Evolutionary conservation across 2,888 invertebrate species (phyloP), one percentile per base, ranked within the genome.

Genomic region (Hirtodrosophila confusa): DNA sequence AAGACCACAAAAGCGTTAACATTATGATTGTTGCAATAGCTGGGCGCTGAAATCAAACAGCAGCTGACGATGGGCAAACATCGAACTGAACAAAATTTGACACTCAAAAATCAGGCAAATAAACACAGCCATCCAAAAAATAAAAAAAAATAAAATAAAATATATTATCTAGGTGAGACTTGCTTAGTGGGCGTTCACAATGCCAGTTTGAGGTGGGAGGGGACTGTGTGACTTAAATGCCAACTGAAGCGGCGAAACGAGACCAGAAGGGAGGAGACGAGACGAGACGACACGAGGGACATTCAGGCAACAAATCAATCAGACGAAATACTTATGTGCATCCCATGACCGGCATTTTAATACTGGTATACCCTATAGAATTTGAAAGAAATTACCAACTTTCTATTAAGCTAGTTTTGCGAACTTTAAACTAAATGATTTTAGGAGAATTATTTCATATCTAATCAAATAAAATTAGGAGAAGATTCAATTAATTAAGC

Each of bases 301-400:
- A 31, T 0, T 1, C 43, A 33, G 44, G 57, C 85, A 63, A 75
- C 80, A 85, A 85, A 83, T 83, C 83, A 85, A 83, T 83, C 83
- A 78, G 44, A 47, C 65, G 12, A 72, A 77, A 75, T 66, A 27
- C 27, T 5, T 27, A 71, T 57, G 54, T 53, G 48, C 45, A 49
- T 55, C 62, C 27, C 79, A 69, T 79, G 86, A 69, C 68, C 64
- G 66, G 86, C 80, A 83, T 83, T 72, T 85, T 45, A 76, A 78
- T 55, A 45, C 40, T 23, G 36, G 36, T 10, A 48, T 62, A 53
- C 49, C 17, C 70, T 67, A 45, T 12, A 11, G 1, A 7, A 31
- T 12, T 2, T 6, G 11, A 48, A 33, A 37, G n/a, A 6, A 8
- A 0, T 11, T 12, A 1, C 6, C 27, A 27, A 10, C 7, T 43